Evolutionary conservation across 2,113 vertebrate species (phyloP).

Genomic region (Rhipidura dahli): DNA sequence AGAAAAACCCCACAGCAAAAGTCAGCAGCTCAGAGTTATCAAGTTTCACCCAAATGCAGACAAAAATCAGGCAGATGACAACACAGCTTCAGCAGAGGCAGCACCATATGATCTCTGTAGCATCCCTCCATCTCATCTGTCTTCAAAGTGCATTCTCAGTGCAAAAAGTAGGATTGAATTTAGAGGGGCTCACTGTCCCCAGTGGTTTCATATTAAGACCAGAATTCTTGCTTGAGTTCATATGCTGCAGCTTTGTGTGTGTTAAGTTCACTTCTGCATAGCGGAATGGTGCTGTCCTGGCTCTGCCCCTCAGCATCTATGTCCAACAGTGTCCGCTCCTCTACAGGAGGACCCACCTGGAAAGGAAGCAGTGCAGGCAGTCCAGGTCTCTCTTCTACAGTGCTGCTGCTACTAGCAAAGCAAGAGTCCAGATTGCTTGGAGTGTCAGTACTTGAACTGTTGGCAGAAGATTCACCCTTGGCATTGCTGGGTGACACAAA

Average conservation of each 20-base stretch:
- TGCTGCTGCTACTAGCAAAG: conserved; percentile 82
- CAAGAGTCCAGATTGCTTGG: conserved; percentile 91
- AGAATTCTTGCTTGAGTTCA: conserved; percentile 86
- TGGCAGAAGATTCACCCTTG: conserved; percentile 85
- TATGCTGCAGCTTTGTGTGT: conserved; percentile 81
- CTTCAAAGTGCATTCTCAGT: conserved; percentile 87
- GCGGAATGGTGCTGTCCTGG: conserved; percentile 87
- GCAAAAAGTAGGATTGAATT: conserved; percentile 76
- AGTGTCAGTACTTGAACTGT: conserved; percentile 93
- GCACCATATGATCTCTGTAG: conserved; percentile 62
- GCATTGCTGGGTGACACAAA: conserved; percentile 80
- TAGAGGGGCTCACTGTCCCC: conserved; percentile 39
- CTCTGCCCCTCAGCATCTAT: conserved; percentile 89
- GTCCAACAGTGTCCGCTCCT: conserved; percentile 86
- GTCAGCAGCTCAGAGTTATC: conserved; percentile 50
- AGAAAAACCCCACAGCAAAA: conserved; percentile 55
- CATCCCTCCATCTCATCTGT: conserved; percentile 66
- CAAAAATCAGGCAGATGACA: conserved; percentile 26
- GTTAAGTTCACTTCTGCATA: conserved; percentile 85
- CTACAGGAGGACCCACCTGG: conserved; percentile 68
- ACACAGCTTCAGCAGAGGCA: conserved; percentile 45
- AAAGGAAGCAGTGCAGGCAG: conserved; percentile 80
- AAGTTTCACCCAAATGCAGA: conserved; percentile 45
- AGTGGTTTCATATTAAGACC: conserved; percentile 77
- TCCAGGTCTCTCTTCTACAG: conserved; percentile 78